Evolutionary conservation across 2,888 invertebrate species (phyloP).

Genomic region (Sesamia inferens): DNA sequence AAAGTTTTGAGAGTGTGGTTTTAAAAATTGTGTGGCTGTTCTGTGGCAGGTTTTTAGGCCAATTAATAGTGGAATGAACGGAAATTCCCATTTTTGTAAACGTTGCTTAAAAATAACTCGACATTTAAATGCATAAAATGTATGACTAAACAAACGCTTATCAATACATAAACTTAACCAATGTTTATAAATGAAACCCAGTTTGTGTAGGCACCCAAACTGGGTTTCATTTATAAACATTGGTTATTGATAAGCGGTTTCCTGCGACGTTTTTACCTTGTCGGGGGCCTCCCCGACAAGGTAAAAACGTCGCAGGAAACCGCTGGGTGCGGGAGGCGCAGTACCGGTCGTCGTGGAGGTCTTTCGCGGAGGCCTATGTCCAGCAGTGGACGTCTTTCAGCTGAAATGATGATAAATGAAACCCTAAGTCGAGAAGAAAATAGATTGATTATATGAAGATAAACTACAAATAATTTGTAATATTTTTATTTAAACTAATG

Average conservation of each 20-base stretch:
- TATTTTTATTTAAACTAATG: background rate
- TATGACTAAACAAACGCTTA: background rate
- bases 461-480: background rate
- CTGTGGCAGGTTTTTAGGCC: background rate
- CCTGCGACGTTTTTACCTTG: no score
- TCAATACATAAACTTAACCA: background rate
- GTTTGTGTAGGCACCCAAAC: no score
- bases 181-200: background rate
- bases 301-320: no score
- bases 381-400: no score
- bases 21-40: constrained; percentile 20
- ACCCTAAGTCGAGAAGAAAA: no score
- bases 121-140: background rate
- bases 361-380: no score
- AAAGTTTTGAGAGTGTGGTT: constrained; percentile 26
- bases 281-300: no score
- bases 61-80: background rate
- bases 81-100: background rate
- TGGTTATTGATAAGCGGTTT: no score
- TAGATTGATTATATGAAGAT: background rate
- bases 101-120: no score
- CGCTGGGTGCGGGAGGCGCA: no score
- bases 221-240: no score
- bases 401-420: background rate
- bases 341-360: no score